These are phyloP conservation scores for Lutraria lutraria DNA, from an alignment of 2,888 invertebrate genomes.

Conservation along the genomic window DNA sequence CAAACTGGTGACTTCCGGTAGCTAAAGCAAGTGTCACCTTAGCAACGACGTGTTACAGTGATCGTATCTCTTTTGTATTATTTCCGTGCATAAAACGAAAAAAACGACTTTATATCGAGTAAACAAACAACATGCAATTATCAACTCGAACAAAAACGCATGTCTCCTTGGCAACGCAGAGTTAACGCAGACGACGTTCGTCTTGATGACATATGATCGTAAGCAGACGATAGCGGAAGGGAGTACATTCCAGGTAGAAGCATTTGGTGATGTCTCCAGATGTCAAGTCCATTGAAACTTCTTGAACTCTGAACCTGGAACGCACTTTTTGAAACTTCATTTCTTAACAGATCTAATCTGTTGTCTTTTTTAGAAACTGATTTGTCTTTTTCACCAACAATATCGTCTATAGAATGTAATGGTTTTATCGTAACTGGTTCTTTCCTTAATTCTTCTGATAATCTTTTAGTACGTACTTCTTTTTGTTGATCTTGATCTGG, in stretches of 20 bases:
- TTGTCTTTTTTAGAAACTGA: background rate
- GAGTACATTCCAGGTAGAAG: constrained; percentile 61
- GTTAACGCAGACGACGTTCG: constrained; percentile 64
- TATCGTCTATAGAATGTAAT: constrained; percentile 64
- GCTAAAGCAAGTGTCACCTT: background rate
- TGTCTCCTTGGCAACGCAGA: constrained; percentile 63
- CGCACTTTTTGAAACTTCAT: constrained; percentile 57
- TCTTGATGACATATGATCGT: constrained; percentile 62
- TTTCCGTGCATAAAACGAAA: background rate
- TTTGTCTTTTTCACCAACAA: constrained; percentile 51
- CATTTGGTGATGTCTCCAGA: constrained; percentile 64
- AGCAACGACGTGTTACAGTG: constrained; percentile 2
- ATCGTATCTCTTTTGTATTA: constrained; percentile 10
- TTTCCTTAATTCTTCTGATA: constrained; percentile 3
- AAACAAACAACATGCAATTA: background rate
- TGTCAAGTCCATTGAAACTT: constrained; percentile 46
- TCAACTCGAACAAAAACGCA: constrained; percentile 63
- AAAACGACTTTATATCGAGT: background rate
- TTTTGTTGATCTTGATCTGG: constrained; percentile 19
- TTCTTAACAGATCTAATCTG: constrained; percentile 12
- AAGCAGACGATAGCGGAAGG: constrained; percentile 54
- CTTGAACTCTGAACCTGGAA: constrained; percentile 57
- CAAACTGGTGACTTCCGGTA: constrained; percentile 13
- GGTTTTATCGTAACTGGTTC: constrained; percentile 34
- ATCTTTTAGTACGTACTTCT: background rate